These are phyloP conservation scores for Semicossyphus pulcher DNA, from an alignment of 2,113 vertebrate species.

Conservation along the genomic window DNA sequence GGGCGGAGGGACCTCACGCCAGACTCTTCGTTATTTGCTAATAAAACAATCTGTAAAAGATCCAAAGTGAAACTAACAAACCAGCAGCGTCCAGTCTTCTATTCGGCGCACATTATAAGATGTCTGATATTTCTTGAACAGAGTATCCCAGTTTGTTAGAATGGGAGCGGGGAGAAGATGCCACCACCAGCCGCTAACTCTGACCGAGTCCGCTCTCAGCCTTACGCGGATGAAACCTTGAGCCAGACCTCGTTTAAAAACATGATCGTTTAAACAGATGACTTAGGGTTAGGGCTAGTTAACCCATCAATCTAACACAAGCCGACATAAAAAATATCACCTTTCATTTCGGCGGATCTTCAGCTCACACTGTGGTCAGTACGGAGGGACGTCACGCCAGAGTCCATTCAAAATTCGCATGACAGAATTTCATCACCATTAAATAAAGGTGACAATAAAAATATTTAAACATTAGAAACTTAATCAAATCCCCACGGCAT, in stretches of 20 bases:
- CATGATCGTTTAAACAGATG: background rate
- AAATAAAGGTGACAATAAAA: no score
- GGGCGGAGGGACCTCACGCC: conserved; percentile 34
- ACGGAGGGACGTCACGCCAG: background rate
- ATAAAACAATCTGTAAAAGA: accelerated
- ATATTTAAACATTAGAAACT: accelerated
- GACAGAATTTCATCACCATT: background rate
- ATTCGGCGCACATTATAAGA: background rate
- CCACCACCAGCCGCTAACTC: background rate
- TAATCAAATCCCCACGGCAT: accelerated
- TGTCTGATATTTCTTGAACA: background rate
- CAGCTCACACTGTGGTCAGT: background rate
- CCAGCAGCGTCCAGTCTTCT: accelerated
- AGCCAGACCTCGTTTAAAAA: background rate
- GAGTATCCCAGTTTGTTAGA: no score
- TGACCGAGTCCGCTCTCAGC: background rate
- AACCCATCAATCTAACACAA: accelerated
- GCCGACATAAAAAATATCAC: no score
- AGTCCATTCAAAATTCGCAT: background rate
- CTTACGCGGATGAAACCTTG: background rate
- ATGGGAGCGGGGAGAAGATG: background rate
- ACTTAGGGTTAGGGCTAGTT: no score
- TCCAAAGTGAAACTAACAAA: background rate
- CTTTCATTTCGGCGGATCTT: background rate
- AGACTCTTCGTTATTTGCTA: conserved; percentile 7